Conservation (phyloP, 2,797 vertebrate species). For the Odontamblyopus lacepedii region DNA sequence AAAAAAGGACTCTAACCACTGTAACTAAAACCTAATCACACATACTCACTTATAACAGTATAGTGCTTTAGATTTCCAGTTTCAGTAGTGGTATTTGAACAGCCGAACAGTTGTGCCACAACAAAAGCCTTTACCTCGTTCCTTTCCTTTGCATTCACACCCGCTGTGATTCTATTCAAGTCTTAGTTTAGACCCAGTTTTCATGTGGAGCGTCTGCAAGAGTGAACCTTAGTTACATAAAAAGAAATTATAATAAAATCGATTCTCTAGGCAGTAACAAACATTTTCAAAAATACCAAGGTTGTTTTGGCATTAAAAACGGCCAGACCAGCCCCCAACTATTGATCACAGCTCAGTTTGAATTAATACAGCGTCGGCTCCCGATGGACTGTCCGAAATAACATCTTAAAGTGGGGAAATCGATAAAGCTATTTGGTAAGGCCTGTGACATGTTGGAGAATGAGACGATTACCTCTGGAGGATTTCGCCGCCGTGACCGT, state of each 20-base stretch:
- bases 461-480: conserved; percentile 44
- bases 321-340: conserved; percentile 31
- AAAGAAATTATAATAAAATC: background rate
- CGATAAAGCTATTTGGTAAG: conserved; percentile 54
- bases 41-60: too few species aligned
- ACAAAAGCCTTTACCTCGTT: too few species aligned
- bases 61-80: too few species aligned
- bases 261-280: background rate
- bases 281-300: background rate
- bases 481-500: conserved; percentile 7
- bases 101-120: too few species aligned
- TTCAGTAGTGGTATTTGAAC: too few species aligned
- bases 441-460: conserved; percentile 44
- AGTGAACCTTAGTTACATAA: background rate
- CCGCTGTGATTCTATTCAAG: too few species aligned
- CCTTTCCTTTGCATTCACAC: too few species aligned
- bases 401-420: conserved; percentile 45
- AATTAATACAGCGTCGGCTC: conserved; percentile 51
- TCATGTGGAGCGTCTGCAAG: too few species aligned
- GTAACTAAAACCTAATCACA: too few species aligned
- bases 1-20: too few species aligned
- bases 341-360: conserved; percentile 45
- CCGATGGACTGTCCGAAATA: conserved; percentile 33
- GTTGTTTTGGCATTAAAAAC: conserved; percentile 40
- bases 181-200: too few species aligned